These are phyloP conservation scores for Gobiocypris rarus DNA, from an alignment of 2,113 vertebrate species.

Conservation along the genomic window DNA sequence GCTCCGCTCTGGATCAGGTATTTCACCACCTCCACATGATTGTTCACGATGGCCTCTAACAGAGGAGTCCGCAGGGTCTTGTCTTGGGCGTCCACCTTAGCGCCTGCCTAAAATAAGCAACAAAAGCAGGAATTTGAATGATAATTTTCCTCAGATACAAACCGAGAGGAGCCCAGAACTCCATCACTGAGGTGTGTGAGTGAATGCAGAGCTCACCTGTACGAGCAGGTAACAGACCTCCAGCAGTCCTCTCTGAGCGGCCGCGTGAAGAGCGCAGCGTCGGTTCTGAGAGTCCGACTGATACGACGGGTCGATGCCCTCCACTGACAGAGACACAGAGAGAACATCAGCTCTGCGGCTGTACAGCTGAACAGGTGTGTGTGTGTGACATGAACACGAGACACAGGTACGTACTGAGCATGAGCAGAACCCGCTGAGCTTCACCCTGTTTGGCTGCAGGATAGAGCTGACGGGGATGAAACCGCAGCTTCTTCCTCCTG, in stretches of 20 bases:
- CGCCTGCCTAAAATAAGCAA: slow-evolving; percentile 79
- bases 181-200: not conserved
- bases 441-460: slow-evolving; percentile 89
- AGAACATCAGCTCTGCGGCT: not conserved
- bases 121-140: not conserved
- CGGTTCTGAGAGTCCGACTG: slow-evolving; percentile 88
- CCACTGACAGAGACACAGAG: slow-evolving; percentile 74
- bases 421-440: slow-evolving; percentile 88
- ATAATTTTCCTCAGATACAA: not conserved
- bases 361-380: not conserved
- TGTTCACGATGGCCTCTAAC: slow-evolving; percentile 86
- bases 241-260: slow-evolving; percentile 85
- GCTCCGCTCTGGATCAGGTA: slow-evolving; percentile 86
- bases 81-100: slow-evolving; percentile 86
- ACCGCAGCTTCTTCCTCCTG: slow-evolving; percentile 91
- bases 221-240: slow-evolving; percentile 89
- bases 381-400: not conserved
- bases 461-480: slow-evolving; percentile 90
- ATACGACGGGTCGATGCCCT: slow-evolving; percentile 88
- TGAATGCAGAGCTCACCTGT: slow-evolving; percentile 74
- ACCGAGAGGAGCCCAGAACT: not conserved
- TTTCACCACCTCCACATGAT: slow-evolving; percentile 82
- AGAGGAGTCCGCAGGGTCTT: slow-evolving; percentile 86
- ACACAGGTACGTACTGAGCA: slow-evolving; percentile 83
- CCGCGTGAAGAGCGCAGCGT: slow-evolving; percentile 86